These are phyloP conservation scores for Corythucha ciliata DNA, from an alignment of 2,888 invertebrate genomes.

Conservation along the genomic window DNA sequence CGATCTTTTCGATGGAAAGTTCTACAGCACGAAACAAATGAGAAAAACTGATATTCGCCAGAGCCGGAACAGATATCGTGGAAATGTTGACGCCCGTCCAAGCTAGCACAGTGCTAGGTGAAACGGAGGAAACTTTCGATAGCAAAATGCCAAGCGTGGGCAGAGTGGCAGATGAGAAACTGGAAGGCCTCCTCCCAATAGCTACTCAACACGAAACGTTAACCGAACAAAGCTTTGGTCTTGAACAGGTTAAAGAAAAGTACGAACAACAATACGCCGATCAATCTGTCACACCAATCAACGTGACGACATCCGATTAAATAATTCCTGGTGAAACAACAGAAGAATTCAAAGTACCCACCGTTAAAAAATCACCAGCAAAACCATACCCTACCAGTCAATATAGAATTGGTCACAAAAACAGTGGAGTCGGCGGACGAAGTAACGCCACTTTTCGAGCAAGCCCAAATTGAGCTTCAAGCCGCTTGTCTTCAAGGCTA, in stretches of 20 bases:
- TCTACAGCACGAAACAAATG: constrained; percentile 18
- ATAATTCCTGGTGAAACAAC: constrained; percentile 22
- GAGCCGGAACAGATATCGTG: constrained; percentile 19
- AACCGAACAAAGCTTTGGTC: constrained; percentile 11
- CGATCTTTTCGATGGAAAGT: constrained; percentile 14
- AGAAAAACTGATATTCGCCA: constrained; percentile 12
- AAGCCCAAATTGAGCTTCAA: background rate
- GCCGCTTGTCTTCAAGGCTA: too few species aligned
- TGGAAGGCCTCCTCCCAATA: constrained; percentile 20
- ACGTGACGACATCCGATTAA: constrained; percentile 23
- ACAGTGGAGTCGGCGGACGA: constrained; percentile 9
- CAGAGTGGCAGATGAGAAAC: constrained; percentile 15
- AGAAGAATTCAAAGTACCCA: constrained; percentile 8
- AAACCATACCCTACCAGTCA: constrained; percentile 10
- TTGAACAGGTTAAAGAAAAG: background rate
- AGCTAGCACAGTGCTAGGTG: constrained; percentile 20
- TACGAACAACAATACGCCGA: constrained; percentile 13
- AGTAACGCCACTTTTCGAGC: background rate
- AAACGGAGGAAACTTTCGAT: constrained; percentile 18
- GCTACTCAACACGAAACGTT: constrained; percentile 16
- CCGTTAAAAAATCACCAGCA: constrained; percentile 10
- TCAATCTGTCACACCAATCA: constrained; percentile 13
- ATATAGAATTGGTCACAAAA: constrained; percentile 20
- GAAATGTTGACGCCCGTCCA: constrained; percentile 21
- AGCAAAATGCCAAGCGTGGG: background rate